Base-by-base conservation (phyloP, 2,113 vertebrate genomes). In the Clupea harengus region DNA sequence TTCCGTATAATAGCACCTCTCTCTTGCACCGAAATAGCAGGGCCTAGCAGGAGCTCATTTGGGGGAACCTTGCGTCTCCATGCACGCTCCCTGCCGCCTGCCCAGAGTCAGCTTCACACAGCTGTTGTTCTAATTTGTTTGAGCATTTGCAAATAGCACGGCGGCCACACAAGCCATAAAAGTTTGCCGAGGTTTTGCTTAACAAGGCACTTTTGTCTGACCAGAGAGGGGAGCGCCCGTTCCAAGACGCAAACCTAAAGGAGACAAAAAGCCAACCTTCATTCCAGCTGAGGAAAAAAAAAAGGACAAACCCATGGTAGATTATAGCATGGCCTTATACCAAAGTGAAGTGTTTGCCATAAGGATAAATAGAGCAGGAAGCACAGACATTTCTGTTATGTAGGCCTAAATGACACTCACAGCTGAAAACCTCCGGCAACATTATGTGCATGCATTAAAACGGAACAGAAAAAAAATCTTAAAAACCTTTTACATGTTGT, bases 161-260 rank as follows among this genome's bases (percentile, higher is more conserved):
- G 78, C 10, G 87, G 85, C 89, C 17, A 0, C 90, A 85, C 45
- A 84, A 64, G 80, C 91, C 89, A 89, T 88, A 86, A 91, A 89
- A 1, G 6, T 86, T 82, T 87, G 85, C 89, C 86, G 90, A 92
- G 90, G 78, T 89, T 92, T 90, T 91, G 87, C 90, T 89, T 90
- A 91, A 85, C 83, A 85, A 89, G 88, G 90, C 86, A 89, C 46
- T 90, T 88, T 88, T 89, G 85, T 86, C 80, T 89, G 84, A 88
- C 86, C 82, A 86, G 85, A 86, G 85, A 83, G 44, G 91, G 45
- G 89, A 72, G 0, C 89, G 83, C 13, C 45, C 49, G 57, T 92
- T 92, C 92, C 91, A 93, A 91, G 75, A 88, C 83, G 91, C 82
- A 89, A 88, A 81, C 83, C 64, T 86, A 81, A 52, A 64, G 82